These are phyloP conservation scores for Crotalus helleri DNA, from an alignment of 2,113 vertebrate genomes.

Conservation along the genomic window DNA sequence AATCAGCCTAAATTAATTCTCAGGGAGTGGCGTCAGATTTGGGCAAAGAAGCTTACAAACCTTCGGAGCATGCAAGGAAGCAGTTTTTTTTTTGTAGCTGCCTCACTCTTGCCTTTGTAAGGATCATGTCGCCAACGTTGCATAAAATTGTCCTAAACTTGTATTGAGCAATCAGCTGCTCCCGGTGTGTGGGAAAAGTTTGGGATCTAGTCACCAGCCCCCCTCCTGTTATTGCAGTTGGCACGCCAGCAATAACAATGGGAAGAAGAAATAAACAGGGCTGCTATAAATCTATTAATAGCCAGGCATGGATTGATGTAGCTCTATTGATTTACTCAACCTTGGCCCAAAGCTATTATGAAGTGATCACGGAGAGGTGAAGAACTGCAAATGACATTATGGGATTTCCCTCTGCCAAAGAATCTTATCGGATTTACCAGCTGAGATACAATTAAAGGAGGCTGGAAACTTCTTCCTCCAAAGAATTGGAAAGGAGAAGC, in stretches of 20 bases:
- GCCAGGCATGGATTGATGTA: background rate
- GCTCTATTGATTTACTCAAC: background rate
- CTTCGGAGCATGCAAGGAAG: background rate
- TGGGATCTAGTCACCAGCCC: no score
- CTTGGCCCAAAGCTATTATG: background rate
- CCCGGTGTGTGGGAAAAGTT: no score
- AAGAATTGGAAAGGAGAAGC: background rate
- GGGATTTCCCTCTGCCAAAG: background rate
- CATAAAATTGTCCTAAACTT: background rate
- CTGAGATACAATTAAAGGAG: background rate
- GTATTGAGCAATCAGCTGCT: background rate
- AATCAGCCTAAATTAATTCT: background rate
- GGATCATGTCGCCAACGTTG: background rate
- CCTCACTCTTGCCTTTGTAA: background rate
- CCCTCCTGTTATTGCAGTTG: background rate
- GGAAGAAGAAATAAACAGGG: background rate
- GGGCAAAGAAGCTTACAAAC: background rate
- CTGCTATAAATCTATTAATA: background rate
- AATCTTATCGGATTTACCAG: background rate
- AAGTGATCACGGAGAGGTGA: background rate
- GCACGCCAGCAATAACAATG: background rate
- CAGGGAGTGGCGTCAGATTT: background rate
- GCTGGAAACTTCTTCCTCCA: background rate
- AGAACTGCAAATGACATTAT: conserved; percentile 3
- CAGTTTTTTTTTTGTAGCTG: background rate